Evolutionary conservation across 2,113 vertebrate species (phyloP), one percentile per base, ranked within the genome.

Genomic region (Ophthalmolycus amberensis): DNA sequence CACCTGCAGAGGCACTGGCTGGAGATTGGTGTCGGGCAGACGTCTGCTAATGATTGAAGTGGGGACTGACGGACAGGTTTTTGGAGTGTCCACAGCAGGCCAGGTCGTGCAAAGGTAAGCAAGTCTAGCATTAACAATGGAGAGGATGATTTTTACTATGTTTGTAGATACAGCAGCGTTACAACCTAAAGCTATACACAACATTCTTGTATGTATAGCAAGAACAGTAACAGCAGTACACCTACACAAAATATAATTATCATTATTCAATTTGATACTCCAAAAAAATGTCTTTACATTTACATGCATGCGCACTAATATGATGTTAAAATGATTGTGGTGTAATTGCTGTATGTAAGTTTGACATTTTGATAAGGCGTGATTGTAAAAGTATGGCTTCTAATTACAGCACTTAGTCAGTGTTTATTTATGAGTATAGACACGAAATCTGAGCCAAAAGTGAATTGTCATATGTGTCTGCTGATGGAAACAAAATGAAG

Each of bases 11-110:
- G 8, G 1, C 0, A 16, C 4, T 0, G 3, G 9, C 0, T 80
- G 58, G 88, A 1, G 0, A 1, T 1, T 0, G 0, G 9, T 85
- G 4, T 12, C 1, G 80, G 87, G 4, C 0, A 34, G 3, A 3
- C 6, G 0, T 2, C 34, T 90, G 46, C 34, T 3, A 38, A 63
- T n/a, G 84, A 27, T 87, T 40, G 85, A 91, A 58, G 80, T 84
- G 16, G 77, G 29, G 18, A 62, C 64, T 15, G 77, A 89, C 15
- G 90, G 91, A 42, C 63, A 0, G 0, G 71, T 88, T 3, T 89
- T 75, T 71, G 86, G 50, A 18, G 48, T 90, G 16, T 10, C 0
- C 8, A 9, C 0, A 22, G 0, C 0, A 0, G 84, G 90, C 4
- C 0, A 15, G 0, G 25, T 92, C 46, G 74, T 10, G 29, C 32